Conservation (phyloP, 2,888 invertebrate genomes). For the Marasmarcha lunaedactyla region DNA sequence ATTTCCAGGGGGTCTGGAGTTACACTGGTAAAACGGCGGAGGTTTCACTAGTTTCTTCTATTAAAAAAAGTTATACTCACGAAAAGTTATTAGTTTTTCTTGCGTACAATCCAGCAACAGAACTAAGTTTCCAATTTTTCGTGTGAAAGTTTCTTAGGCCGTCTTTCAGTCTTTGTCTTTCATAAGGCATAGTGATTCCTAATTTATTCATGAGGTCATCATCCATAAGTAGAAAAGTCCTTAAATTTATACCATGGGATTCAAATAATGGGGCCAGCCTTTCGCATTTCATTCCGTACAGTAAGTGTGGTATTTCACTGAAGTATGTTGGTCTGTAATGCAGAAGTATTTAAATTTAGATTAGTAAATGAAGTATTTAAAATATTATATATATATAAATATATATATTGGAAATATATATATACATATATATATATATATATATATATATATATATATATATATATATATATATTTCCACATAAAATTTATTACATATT, state of each 20-base stretch:
- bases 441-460: too few species aligned
- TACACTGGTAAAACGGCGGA: too few species aligned
- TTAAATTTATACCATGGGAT: conserved; percentile 59
- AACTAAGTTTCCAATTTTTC: conserved; percentile 61
- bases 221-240: conserved; percentile 67
- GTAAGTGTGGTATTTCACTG: conserved; percentile 64
- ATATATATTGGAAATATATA: too few species aligned
- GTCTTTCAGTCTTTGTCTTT: conserved; percentile 64
- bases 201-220: conserved; percentile 67
- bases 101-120: conserved; percentile 52
- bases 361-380: conserved; percentile 2
- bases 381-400: too few species aligned
- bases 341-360: background rate
- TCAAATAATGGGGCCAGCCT: conserved; percentile 51
- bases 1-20: too few species aligned
- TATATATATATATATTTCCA: too few species aligned
- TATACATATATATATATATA: too few species aligned
- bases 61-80: conserved; percentile 29
- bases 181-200: conserved; percentile 71
- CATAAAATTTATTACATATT: too few species aligned
- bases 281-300: conserved; percentile 73
- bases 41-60: too few species aligned
- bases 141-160: conserved; percentile 71
- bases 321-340: conserved; percentile 56
- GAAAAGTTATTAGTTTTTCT: conserved; percentile 46